Percentiles rank a stretch among this genome's conserved stretches.
phyloP scores from a whole-genome alignment of 1,140 invertebrate species.

The Oryzaephilus surinamensis region DNA sequence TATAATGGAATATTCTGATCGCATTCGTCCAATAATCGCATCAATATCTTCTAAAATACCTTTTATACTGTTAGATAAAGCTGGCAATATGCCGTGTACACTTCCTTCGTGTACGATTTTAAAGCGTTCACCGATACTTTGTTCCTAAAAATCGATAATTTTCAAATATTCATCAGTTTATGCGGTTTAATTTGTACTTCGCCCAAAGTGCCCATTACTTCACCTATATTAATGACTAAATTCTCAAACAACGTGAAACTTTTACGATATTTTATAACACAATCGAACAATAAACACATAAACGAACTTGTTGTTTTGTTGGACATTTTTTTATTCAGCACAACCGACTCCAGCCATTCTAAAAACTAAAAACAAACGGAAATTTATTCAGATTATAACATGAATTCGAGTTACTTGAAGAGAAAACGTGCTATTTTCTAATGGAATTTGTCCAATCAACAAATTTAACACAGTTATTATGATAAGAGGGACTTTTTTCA shows the following conservation, averaged over 20 bases:
- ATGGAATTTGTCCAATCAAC: conserved; percentile 35
- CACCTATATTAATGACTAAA: conserved; percentile 33
- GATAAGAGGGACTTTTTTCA: conserved; percentile 34
- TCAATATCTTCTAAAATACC: conserved; percentile 37
- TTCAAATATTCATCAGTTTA: conserved; percentile 2
- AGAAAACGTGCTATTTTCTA: conserved; percentile 21
- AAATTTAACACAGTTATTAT: conserved; percentile 36
- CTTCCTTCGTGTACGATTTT: conserved; percentile 36
- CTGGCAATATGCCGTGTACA: conserved; percentile 29
- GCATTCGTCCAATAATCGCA: conserved; percentile 37
- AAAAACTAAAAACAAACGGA: conserved; percentile 29
- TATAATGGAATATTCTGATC: conserved; percentile 35
- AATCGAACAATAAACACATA: conserved; percentile 22
- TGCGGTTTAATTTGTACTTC: conserved; percentile 31
- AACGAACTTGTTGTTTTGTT: too few relatives aligned
- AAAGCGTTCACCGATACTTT: conserved; percentile 23
- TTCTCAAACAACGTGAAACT: conserved; percentile 32
- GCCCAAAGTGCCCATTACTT: conserved; percentile 34
- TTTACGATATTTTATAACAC: conserved; percentile 22
- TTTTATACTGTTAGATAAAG: conserved; percentile 35
- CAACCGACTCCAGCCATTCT: conserved; percentile 35
- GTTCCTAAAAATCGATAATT: conserved; percentile 18
- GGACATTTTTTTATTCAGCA: conserved; percentile 29
- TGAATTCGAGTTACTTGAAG: conserved; percentile 19
- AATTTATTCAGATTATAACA: not conserved